Evolutionary conservation across 2,888 invertebrate species (phyloP), one percentile per base, ranked within the genome.

Genomic region (Strigamia transsilvanica): DNA sequence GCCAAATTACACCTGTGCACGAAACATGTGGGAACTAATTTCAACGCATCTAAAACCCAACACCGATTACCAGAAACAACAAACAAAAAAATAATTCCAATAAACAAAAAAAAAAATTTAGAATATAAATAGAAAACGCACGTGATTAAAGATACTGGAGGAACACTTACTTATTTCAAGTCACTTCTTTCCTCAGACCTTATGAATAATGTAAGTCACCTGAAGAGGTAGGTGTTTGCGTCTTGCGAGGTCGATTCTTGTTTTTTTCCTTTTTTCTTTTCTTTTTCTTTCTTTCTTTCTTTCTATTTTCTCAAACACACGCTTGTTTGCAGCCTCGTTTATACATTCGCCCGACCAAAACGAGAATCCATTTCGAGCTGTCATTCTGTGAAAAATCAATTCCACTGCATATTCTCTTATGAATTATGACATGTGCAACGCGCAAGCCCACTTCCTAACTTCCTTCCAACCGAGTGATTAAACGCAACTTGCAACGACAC

Each of bases 141-240:
- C 21, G 9, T 56, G 15, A n/a, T 46, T 56, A n/a, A 56, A 56
- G 56, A 18, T 18, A 56, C 18, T 56, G n/a, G 21, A 46, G 10
- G 46, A 46, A 18, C 21, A 56, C 56, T 18, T 56, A 56, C 21
- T 56, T 56, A 56, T 56, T 56, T 56, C 56, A 18, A 18, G 56
- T 56, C 10, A 9, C n/a, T 46, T 46, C 46, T 46, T 56, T 18
- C 15, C 56, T 21, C 56, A 18, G 18, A 18, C 56, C 56, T 56
- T 56, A 56, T 56, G 56, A 56, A 56, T 56, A 56, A 56, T 56
- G 56, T n/a, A 56, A 56, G 56, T 56, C 56, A 56, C 56, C 56
- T 56, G 56, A 56, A 56, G 18, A 56, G 18, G 18, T 18, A 56
- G 18, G 18, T 18, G 56, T 56, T 56, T 46, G 46, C 46, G 46